Percentiles rank a stretch among this genome's conserved stretches.
These are phyloP conservation scores for Archips crataeganus DNA, from an alignment of 2,888 invertebrate species.

Conservation along the genomic window DNA sequence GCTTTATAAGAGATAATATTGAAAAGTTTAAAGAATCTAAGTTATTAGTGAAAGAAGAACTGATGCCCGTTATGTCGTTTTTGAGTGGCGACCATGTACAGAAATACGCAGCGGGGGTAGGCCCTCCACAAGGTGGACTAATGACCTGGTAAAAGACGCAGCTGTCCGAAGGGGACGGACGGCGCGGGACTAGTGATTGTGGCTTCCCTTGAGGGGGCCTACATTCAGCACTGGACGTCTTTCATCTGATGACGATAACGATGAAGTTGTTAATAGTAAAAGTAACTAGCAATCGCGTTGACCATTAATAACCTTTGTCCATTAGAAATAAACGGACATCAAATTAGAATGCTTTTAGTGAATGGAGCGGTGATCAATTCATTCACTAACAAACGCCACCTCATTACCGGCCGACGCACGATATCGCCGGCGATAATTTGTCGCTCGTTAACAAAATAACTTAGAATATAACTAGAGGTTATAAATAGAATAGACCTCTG, in stretches of 20 bases:
- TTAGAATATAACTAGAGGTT: neutral
- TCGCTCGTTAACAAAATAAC: conserved; percentile 28
- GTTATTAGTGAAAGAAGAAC: no score
- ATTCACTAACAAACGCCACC: conserved; percentile 8
- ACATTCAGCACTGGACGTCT: no score
- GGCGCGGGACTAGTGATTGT: no score
- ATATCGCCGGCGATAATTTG: conserved; percentile 32
- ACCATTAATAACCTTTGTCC: conserved; percentile 18
- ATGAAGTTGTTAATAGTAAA: neutral
- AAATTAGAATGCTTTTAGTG: conserved; percentile 39
- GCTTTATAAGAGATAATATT: neutral
- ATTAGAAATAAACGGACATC: conserved; percentile 18
- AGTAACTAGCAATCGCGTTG: neutral
- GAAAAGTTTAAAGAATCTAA: neutral
- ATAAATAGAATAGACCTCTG: no score
- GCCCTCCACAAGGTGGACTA: no score
- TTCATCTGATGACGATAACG: no score
- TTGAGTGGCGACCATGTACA: no score
- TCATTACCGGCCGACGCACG: conserved; percentile 28
- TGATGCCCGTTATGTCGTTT: no score
- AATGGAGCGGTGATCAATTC: conserved; percentile 35
- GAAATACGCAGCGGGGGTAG: no score
- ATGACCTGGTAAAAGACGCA: no score
- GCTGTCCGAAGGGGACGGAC: no score
- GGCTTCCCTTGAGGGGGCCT: no score